Conservation (phyloP, 2,113 vertebrate genomes). For the Equus przewalskii region DNA sequence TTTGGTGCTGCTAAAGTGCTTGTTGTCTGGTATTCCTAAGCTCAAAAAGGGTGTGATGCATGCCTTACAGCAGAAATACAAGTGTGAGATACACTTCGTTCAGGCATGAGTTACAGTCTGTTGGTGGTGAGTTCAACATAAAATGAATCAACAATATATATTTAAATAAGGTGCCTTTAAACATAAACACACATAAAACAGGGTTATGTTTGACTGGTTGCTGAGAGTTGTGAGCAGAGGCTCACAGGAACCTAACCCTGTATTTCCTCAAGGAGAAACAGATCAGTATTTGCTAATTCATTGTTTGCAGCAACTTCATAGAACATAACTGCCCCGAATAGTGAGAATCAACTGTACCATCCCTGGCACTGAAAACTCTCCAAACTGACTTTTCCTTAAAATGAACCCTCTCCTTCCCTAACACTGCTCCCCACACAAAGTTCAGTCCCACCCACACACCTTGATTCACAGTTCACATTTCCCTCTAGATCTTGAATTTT, state of each 20-base stretch:
- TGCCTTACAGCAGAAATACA: neutral
- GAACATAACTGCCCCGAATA: neutral
- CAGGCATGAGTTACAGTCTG: neutral
- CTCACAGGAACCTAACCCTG: neutral
- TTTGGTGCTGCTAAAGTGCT: neutral
- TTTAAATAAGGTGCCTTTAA: neutral
- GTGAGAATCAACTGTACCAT: neutral
- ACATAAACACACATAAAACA: neutral
- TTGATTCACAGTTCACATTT: neutral
- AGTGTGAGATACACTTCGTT: rapidly evolving
- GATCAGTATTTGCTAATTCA: neutral
- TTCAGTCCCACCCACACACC: neutral
- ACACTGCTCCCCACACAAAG: neutral
- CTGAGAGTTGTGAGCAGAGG: neutral
- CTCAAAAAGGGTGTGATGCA: neutral
- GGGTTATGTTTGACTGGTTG: neutral
- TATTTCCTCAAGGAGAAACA: neutral
- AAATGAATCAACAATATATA: neutral
- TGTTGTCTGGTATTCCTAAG: neutral
- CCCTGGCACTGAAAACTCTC: neutral
- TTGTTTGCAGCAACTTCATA: neutral
- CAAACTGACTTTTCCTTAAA: neutral
- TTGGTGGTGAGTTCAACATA: neutral
- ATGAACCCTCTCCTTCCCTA: neutral
- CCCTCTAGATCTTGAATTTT: neutral